These are phyloP conservation scores for Latrodectus hesperus DNA, from an alignment of 2,888 invertebrate species.

Conservation along the genomic window DNA sequence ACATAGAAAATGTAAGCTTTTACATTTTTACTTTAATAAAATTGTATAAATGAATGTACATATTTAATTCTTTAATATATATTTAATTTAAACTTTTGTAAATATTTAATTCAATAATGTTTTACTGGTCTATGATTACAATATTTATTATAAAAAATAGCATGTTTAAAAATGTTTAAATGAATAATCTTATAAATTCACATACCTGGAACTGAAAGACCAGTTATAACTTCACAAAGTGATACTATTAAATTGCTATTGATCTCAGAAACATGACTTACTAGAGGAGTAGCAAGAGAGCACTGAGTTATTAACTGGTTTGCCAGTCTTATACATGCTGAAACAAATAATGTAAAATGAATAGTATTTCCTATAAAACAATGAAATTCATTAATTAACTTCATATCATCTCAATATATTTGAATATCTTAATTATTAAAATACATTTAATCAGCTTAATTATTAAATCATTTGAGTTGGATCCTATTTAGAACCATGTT, in stretches of 20 bases:
- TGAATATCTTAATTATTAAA: too few relatives aligned
- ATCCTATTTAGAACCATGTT: too few relatives aligned
- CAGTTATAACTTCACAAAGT: slow-evolving; percentile 43
- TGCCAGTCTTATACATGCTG: slow-evolving; percentile 40
- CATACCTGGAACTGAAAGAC: slow-evolving; percentile 46
- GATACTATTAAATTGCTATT: slow-evolving; percentile 32
- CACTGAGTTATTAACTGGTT: slow-evolving; percentile 23
- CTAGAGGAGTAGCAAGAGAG: background rate
- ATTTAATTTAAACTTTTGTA: too few relatives aligned
- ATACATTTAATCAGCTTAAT: too few relatives aligned
- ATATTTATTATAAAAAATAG: background rate
- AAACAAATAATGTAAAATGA: background rate
- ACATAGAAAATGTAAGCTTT: background rate
- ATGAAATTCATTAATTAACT: too few relatives aligned
- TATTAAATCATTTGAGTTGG: too few relatives aligned
- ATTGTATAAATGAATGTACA: background rate
- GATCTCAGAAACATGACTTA: slow-evolving; percentile 31
- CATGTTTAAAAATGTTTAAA: background rate
- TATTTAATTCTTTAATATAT: too few relatives aligned
- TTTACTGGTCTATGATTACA: background rate
- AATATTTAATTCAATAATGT: background rate
- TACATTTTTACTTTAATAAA: background rate
- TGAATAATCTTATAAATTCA: background rate
- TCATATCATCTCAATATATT: too few relatives aligned
- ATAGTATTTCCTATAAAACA: too few relatives aligned